A percentile compares a stretch with the other conserved stretches of the same genome.
Evolutionary conservation across 1,140 invertebrate species (phyloP).

Genomic region (Centruroides sculpturatus): DNA sequence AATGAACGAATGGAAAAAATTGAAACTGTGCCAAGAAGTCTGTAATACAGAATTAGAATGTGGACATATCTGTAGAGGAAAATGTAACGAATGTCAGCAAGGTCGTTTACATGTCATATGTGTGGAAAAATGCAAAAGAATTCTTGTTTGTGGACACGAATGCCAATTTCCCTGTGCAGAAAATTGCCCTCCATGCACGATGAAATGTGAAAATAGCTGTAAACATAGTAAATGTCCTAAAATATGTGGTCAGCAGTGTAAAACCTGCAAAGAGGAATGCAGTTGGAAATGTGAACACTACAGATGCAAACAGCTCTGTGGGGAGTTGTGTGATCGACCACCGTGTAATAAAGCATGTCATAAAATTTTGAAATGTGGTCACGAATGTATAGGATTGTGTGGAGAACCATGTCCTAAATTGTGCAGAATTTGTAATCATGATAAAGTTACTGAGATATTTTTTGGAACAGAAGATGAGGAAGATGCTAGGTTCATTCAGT

Average conservation of each 20-base stretch:
- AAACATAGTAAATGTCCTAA: constrained; percentile 11
- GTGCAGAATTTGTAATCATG: constrained; percentile 30
- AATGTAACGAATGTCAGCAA: constrained; percentile 15
- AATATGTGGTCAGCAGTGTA: constrained; percentile 17
- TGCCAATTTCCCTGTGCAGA: constrained; percentile 21
- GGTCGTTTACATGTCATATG: constrained; percentile 38
- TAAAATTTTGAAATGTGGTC: constrained; percentile 43
- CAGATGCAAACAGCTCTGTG: constrained; percentile 40
- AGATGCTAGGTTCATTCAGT: constrained; percentile 33
- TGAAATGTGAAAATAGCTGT: constrained; percentile 18
- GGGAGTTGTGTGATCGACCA: constrained; percentile 37
- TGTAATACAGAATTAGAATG: constrained; percentile 37
- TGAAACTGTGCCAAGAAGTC: constrained; percentile 27
- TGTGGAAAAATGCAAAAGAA: constrained; percentile 21
- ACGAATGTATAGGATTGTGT: constrained; percentile 49
- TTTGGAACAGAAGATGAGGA: constrained; percentile 30
- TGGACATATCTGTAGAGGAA: constrained; percentile 29
- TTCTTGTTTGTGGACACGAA: constrained; percentile 29
- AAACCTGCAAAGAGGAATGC: constrained; percentile 14
- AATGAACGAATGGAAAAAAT: not conserved
- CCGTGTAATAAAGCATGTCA: constrained; percentile 39
- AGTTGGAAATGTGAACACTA: constrained; percentile 37
- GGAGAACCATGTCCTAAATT: constrained; percentile 42
- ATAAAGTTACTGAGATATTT: constrained; percentile 40
- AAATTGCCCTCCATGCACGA: constrained; percentile 21